Base-by-base conservation (phyloP, 2,888 invertebrate species). In the Agrochola litura region DNA sequence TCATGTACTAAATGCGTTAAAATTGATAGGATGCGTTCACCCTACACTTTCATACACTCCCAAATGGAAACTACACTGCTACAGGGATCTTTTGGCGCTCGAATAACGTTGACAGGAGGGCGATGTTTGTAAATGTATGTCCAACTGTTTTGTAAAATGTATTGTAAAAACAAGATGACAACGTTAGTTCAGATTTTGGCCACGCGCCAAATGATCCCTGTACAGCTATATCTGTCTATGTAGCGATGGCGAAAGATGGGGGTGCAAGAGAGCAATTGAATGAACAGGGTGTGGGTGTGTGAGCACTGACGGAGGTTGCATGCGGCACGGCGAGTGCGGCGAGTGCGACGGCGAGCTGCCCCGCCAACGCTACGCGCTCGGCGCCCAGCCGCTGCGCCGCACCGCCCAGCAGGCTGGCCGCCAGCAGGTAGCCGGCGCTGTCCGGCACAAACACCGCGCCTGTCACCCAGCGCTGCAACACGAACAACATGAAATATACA, bases 371-470 rank as follows among this genome's bases (percentile, higher is more conserved):
- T 79, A 93, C 84, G 73, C 92, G 88, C 89, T 94, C 95, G 88
- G 94, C 92, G 86, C 93, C 94, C 66, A 89, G 72, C 79, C 91
- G 86, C 77, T 90, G 85, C 90, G 92, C 91, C 85, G 81, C 84
- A 84, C 92, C 92, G 74, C 95, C 95, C 80, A 93, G 88, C 84
- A 86, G 76, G 80, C 90, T 92, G 52, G 95, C 92, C n/a, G 93
- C 93, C 82, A 91, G 82, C 85, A 95, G 87, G 93, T 96, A 96
- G 77, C 94, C 96, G 77, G 90, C 90, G 88, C 95, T 95, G 92
- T 96, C 96, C 76, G 96, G 96, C 78, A 96, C 84, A 91, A 96
- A 96, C 88, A 94, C 95, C 30, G 90, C 91, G 60, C 96, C 96
- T 41, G 92, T 88, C 86, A 93, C 93, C 96, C 96, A 96, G 25